These are phyloP conservation scores for Artibeus lituratus DNA, from an alignment of 2,797 vertebrate species.

Conservation along the genomic window DNA sequence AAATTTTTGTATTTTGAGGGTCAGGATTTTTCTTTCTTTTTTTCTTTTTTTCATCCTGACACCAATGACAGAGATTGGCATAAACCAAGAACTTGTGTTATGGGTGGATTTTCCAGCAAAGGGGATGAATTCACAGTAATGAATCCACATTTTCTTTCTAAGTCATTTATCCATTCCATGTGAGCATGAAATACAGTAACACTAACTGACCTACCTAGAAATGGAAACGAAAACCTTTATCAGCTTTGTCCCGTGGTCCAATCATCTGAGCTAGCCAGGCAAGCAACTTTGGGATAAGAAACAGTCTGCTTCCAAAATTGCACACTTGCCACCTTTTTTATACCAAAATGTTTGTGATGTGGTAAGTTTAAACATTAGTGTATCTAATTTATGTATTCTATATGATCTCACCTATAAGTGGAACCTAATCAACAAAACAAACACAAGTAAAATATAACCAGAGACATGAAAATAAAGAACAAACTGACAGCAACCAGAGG, in stretches of 20 bases:
- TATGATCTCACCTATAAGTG: background rate
- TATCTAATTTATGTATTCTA: background rate
- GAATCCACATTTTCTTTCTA: slow-evolving; percentile 36
- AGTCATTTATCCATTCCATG: slow-evolving; percentile 18
- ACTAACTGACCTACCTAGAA: slow-evolving; percentile 51
- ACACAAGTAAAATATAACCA: no score
- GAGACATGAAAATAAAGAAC: no score
- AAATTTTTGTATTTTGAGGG: background rate
- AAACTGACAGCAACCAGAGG: no score
- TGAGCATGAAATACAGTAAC: slow-evolving; percentile 30
- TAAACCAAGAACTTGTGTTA: background rate
- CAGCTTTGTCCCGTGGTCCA: slow-evolving; percentile 17
- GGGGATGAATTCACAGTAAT: slow-evolving; percentile 4
- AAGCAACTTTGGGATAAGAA: slow-evolving; percentile 34
- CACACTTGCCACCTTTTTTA: background rate
- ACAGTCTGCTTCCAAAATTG: slow-evolving; percentile 19
- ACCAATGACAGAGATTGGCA: background rate
- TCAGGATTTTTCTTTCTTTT: background rate
- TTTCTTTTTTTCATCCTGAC: background rate
- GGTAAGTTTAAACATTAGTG: background rate
- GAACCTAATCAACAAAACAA: no score
- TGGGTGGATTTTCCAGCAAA: background rate
- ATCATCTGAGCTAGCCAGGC: slow-evolving; percentile 36
- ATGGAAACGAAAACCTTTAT: slow-evolving; percentile 37
- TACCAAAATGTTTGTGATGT: background rate